phyloP scores from a whole-genome alignment of 2,797 vertebrate genomes.

The Alca torda region DNA sequence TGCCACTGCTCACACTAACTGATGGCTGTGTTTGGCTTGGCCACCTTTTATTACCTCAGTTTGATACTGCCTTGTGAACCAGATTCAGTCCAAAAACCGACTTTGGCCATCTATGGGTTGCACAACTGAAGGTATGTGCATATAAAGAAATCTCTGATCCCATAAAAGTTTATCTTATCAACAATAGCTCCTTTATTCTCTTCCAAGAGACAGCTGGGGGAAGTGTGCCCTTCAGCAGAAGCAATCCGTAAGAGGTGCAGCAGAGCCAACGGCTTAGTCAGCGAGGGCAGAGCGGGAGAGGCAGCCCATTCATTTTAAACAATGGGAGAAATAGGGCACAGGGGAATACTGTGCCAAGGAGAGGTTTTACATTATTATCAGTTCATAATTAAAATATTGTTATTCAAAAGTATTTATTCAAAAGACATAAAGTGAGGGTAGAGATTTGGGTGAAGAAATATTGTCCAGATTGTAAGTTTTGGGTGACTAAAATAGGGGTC shows the following conservation, averaged over 20 bases:
- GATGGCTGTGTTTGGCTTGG: not conserved
- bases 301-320: not conserved
- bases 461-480: not conserved
- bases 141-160: not conserved
- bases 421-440: not conserved
- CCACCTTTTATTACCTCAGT: not conserved
- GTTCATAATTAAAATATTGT: not conserved
- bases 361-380: not conserved
- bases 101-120: not conserved
- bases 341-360: not conserved
- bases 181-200: not conserved
- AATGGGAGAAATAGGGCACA: not conserved
- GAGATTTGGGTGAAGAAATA: not conserved
- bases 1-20: not conserved
- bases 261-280: not conserved
- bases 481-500: not conserved
- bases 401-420: not conserved
- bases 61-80: not conserved
- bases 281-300: not conserved
- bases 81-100: not conserved
- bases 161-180: not conserved
- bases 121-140: not conserved
- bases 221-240: not conserved
- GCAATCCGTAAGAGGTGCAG: not conserved
- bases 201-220: not conserved